Conservation (phyloP, 2,113 vertebrate genomes). For the Bolborhynchus lineola region DNA sequence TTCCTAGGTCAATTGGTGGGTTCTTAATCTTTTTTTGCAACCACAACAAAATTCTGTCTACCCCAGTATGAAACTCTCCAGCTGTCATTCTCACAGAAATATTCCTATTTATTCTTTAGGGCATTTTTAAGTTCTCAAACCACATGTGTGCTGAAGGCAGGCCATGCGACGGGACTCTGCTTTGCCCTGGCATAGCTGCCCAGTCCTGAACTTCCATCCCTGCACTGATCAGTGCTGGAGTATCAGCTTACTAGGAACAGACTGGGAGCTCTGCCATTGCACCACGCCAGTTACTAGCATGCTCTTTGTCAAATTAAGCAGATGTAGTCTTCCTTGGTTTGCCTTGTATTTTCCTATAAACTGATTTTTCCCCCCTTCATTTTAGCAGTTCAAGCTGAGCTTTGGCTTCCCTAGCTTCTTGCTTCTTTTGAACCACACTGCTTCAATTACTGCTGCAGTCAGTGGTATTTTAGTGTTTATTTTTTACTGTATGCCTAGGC, state of each 20-base stretch:
- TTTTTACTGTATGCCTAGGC: not conserved
- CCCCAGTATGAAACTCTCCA: not conserved
- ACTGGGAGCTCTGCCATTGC: not conserved
- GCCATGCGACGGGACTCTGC: not conserved
- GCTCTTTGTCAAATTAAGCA: not conserved
- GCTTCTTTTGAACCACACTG: not conserved
- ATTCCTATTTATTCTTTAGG: not conserved
- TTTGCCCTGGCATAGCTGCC: not conserved
- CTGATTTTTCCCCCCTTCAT: not conserved
- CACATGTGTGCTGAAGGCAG: accelerated
- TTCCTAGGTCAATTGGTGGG: accelerated
- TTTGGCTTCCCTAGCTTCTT: not conserved
- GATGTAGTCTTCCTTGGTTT: not conserved
- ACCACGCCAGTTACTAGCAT: accelerated
- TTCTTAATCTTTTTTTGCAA: not conserved
- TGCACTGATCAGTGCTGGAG: accelerated
- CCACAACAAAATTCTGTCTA: not conserved
- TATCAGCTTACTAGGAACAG: not conserved
- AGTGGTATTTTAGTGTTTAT: not conserved
- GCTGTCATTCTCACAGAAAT: not conserved
- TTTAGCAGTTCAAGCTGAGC: not conserved
- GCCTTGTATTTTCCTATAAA: not conserved
- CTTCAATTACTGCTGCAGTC: not conserved
- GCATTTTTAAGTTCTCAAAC: not conserved
- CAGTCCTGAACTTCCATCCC: not conserved